Percentiles rank a stretch among this genome's conserved stretches.
These are phyloP conservation scores for Eristalinus sepulchralis DNA, from an alignment of 2,888 invertebrate species.

Conservation along the genomic window DNA sequence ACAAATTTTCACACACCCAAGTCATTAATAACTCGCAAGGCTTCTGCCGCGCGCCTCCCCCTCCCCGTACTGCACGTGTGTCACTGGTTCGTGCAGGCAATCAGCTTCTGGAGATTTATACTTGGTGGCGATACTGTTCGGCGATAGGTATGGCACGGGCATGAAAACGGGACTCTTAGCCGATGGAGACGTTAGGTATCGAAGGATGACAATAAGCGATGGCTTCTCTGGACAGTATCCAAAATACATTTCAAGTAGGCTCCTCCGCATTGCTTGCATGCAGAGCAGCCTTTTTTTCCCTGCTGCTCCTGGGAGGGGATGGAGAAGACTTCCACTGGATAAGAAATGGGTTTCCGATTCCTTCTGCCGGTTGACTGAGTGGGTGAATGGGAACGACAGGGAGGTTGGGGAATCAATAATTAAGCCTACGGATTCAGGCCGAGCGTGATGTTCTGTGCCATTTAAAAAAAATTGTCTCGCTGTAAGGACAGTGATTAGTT, in stretches of 20 bases:
- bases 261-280: background rate
- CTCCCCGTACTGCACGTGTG: background rate
- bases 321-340: background rate
- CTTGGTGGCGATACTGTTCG: background rate
- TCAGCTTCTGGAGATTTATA: conserved; percentile 65
- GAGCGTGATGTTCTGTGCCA: too few species aligned
- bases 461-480: too few species aligned
- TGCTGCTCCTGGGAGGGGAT: background rate
- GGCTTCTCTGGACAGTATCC: conserved; percentile 55
- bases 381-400: background rate
- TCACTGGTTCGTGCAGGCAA: conserved; percentile 33
- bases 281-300: background rate
- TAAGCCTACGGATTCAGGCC: background rate
- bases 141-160: background rate
- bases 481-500: too few species aligned
- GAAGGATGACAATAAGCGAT: conserved; percentile 51
- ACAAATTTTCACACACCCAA: conserved; percentile 73
- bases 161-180: background rate
- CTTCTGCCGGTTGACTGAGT: background rate
- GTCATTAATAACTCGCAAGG: conserved; percentile 71
- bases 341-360: background rate
- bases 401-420: background rate
- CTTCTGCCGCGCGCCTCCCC: conserved; percentile 6
- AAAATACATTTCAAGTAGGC: conserved; percentile 27
- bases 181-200: conserved; percentile 27